Conservation (phyloP, 64 coral and sea anemone genomes). For the Orbicella faveolata region DNA sequence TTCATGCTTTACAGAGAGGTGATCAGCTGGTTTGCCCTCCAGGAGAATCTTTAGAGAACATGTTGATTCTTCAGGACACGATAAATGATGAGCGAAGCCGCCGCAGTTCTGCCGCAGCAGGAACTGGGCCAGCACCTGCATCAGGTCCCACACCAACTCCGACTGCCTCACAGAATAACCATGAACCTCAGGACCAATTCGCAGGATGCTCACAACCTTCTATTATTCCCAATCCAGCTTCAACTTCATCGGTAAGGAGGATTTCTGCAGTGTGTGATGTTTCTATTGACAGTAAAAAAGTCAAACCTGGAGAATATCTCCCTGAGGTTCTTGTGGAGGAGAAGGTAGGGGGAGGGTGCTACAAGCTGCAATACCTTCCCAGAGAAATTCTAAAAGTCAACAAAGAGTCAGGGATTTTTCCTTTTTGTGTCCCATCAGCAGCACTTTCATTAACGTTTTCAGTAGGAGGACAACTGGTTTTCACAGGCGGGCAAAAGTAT, state of each 20-base stretch:
- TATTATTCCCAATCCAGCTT: slow-evolving; percentile 4
- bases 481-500: no score
- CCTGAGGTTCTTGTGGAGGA: background rate
- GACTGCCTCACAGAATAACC: background rate
- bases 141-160: background rate
- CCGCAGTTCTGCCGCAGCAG: background rate
- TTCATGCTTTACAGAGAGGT: slow-evolving; percentile 39
- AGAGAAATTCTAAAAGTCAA: no score
- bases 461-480: no score
- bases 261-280: background rate
- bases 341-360: no score
- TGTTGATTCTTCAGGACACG: slow-evolving; percentile 57
- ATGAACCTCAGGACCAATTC: background rate
- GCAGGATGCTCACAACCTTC: slow-evolving; percentile 1
- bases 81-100: slow-evolving; percentile 59
- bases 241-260: background rate
- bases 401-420: no score
- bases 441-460: no score
- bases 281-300: no score
- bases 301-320: background rate
- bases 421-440: no score
- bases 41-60: slow-evolving; percentile 66
- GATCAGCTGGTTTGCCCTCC: slow-evolving; percentile 78
- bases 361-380: no score
- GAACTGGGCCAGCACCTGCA: background rate